Evolutionary conservation across 2,888 invertebrate genomes (phyloP), one percentile per base, ranked within the genome.

Genomic region (Drosophila setosimentum): DNA sequence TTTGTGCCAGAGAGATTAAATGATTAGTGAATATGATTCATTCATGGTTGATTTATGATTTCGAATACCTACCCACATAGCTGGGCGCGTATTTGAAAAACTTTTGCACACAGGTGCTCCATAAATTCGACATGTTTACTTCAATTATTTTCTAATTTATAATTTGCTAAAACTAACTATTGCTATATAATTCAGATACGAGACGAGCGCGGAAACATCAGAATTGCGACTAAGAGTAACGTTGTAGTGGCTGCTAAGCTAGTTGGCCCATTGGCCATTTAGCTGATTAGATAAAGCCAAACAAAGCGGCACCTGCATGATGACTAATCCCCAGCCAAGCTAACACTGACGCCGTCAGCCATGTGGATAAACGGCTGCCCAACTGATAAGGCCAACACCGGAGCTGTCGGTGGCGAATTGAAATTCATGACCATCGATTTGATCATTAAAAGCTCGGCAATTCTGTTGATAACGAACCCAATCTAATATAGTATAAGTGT

Each of bases 31-130:
- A 5, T 35, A 18, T 30, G 27, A 16, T 63, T 65, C 33, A 62
- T 45, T 21, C 13, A 6, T 2, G 6, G 45, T 50, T 49, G 21
- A 18, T n/a, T 24, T 10, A 21, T 1, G n/a, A 2, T 5, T 4
- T 1, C 1, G n/a, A 2, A 10, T 8, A 87, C 91, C 72, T 76
- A 91, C 91, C 91, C 63, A 89, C 84, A 82, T 83, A 76, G 76
- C 91, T 90, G 60, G 91, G 92, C 11, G 86, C 85, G 72, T 84
- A 91, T 63, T 91, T 83, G 32, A 91, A 91, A 63, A 91, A 86
- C 69, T 81, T 80, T 37, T 82, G 75, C 24, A 87, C 76, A 49
- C 82, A 78, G 53, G 82, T 91, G 32, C 80, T 83, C 89, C 90
- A 91, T 32, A 90, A 62, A 63, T 76, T 86, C 55, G 84, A 64